These are phyloP conservation scores for Propithecus coquereli DNA, from an alignment of 2,113 vertebrate genomes.

Conservation along the genomic window DNA sequence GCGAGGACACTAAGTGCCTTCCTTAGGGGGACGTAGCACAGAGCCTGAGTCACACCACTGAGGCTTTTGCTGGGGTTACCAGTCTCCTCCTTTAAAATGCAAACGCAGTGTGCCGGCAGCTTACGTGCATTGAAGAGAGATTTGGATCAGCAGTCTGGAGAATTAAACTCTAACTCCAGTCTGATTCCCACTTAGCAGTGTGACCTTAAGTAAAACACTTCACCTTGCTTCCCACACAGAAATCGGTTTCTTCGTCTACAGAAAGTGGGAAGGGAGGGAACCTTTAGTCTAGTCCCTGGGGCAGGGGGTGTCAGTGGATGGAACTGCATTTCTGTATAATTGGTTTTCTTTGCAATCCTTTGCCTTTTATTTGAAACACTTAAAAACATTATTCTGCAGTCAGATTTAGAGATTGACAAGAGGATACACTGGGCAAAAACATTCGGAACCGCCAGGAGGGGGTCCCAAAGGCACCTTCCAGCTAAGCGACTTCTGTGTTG, in stretches of 20 bases:
- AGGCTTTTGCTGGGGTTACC: not conserved
- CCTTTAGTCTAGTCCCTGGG: not conserved
- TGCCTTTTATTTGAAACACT: not conserved
- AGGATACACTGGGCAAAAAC: not conserved
- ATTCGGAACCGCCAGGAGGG: not conserved
- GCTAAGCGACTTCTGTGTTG: not conserved
- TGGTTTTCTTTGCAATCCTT: not conserved
- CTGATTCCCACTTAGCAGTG: slow-evolving; percentile 2
- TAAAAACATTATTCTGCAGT: not conserved
- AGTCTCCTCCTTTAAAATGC: not conserved
- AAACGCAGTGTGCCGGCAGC: not conserved
- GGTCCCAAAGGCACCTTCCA: not conserved
- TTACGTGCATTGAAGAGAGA: not conserved
- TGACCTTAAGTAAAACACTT: slow-evolving; percentile 30
- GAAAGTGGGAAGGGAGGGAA: not conserved
- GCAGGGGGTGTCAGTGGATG: not conserved
- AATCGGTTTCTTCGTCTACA: not conserved
- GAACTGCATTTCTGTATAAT: not conserved
- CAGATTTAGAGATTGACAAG: not conserved
- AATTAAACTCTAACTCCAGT: slow-evolving; percentile 43
- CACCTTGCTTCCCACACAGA: not conserved
- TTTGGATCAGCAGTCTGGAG: slow-evolving; percentile 41
- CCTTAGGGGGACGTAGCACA: not conserved
- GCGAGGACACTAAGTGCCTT: rapidly evolving
- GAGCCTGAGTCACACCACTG: rapidly evolving